A percentile compares a stretch with the other conserved stretches of the same genome.
Evolutionary conservation across 2,888 invertebrate species (phyloP).

Genomic region (Gortyna flavago): DNA sequence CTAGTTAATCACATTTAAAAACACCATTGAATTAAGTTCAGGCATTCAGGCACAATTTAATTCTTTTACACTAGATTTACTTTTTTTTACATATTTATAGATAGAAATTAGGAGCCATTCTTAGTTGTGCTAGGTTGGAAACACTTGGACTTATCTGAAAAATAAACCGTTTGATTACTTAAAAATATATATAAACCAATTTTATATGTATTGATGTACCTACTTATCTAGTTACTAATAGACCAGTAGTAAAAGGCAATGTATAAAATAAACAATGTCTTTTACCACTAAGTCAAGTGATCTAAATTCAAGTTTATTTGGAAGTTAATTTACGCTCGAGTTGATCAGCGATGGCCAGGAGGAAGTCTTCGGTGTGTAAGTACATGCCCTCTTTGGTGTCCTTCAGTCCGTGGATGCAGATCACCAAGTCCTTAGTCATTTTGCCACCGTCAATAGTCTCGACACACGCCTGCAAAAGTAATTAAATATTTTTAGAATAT

Average conservation of each 20-base stretch:
- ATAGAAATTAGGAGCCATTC: neutral
- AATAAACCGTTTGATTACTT: constrained; percentile 39
- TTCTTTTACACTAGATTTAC: neutral
- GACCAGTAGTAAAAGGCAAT: constrained; percentile 30
- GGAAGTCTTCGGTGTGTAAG: constrained; percentile 96
- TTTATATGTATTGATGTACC: constrained; percentile 31
- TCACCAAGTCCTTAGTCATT: constrained; percentile 97
- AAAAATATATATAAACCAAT: constrained; percentile 34
- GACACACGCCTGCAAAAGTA: constrained; percentile 91
- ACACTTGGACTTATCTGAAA: constrained; percentile 43
- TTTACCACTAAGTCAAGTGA: constrained; percentile 30
- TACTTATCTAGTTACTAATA: constrained; percentile 40
- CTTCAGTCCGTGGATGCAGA: constrained; percentile 95
- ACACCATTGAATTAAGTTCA: constrained; percentile 28
- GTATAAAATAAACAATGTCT: neutral
- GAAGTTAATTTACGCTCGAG: constrained; percentile 88
- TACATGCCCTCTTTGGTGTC: constrained; percentile 95
- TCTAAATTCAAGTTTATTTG: constrained; percentile 68
- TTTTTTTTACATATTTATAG: neutral
- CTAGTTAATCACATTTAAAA: constrained; percentile 14
- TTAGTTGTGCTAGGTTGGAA: constrained; percentile 19
- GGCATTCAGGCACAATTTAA: constrained; percentile 17
- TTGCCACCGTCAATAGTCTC: constrained; percentile 95
- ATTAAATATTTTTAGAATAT: constrained; percentile 9
- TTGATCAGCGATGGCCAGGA: constrained; percentile 94